Percentiles rank a stretch among this genome's conserved stretches.
Evolutionary conservation across 2,113 vertebrate species (phyloP).

Genomic region (Nerophis lumbriciformis): DNA sequence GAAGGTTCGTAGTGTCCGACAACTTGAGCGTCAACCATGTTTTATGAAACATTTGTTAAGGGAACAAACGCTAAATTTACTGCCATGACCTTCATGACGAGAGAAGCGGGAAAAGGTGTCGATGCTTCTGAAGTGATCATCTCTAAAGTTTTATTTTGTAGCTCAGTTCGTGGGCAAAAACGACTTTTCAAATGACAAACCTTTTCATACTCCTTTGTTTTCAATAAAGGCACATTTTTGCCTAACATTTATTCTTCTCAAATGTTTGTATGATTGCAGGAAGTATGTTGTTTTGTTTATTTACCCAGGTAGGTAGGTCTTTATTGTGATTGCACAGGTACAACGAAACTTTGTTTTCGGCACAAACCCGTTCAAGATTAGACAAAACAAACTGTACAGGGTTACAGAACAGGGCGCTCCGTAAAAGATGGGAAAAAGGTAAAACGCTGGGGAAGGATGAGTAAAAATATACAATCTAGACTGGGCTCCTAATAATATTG

Average conservation of each 20-base stretch:
- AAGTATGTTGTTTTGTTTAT: too few relatives aligned
- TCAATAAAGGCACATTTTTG: not conserved
- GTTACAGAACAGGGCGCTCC: too few relatives aligned
- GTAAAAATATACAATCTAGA: too few relatives aligned
- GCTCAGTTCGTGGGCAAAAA: conserved; percentile 27
- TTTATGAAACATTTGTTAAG: conserved; percentile 16
- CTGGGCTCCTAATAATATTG: too few relatives aligned
- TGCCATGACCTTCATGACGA: conserved; percentile 26
- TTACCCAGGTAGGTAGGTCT: too few relatives aligned
- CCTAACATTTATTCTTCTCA: not conserved
- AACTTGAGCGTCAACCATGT: not conserved
- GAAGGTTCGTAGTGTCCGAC: not conserved
- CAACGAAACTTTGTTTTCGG: too few relatives aligned
- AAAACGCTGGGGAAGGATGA: too few relatives aligned
- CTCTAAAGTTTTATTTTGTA: conserved; percentile 20
- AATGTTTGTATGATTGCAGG: too few relatives aligned
- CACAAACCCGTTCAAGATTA: too few relatives aligned
- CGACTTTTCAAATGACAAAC: conserved; percentile 50
- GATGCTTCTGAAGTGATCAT: conserved; percentile 12
- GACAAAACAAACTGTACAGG: too few relatives aligned
- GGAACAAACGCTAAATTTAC: conserved; percentile 52
- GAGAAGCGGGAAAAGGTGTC: not conserved
- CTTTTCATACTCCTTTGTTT: conserved; percentile 47
- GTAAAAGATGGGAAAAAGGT: too few relatives aligned
- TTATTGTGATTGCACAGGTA: too few relatives aligned